Percentiles rank a stretch among this genome's conserved stretches.
Conservation (phyloP, 2,888 invertebrate genomes). For the Phaonia tiefii region DNA sequence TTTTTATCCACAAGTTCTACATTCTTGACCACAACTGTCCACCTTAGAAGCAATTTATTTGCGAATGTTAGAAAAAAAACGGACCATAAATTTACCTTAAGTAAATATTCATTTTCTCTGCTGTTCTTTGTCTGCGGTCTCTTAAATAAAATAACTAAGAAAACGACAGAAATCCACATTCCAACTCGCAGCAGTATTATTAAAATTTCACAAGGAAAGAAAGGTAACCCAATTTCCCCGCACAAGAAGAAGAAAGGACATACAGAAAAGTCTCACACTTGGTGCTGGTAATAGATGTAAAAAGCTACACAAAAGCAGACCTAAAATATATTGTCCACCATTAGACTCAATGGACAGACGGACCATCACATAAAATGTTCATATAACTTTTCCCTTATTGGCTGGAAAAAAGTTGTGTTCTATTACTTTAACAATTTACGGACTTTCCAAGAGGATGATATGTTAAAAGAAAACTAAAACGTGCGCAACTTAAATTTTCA, state of each 20-base stretch:
- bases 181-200: neutral
- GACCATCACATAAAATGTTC: neutral
- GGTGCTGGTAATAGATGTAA: too few species aligned
- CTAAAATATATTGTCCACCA: slow-evolving; percentile 54
- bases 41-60: slow-evolving; percentile 1
- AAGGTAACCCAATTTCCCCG: slow-evolving; percentile 1
- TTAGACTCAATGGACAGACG: slow-evolving; percentile 36
- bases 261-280: too few species aligned
- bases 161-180: neutral
- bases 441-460: slow-evolving; percentile 10
- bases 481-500: slow-evolving; percentile 20
- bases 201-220: neutral
- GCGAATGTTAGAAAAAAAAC: slow-evolving; percentile 5
- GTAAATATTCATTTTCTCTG: slow-evolving; percentile 56
- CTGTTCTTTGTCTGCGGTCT: too few species aligned
- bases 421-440: slow-evolving; percentile 38
- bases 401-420: slow-evolving; percentile 16
- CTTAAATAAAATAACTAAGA: neutral
- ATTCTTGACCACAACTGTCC: neutral
- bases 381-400: neutral
- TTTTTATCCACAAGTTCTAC: too few species aligned
- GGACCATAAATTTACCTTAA: slow-evolving; percentile 54
- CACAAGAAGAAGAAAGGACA: slow-evolving; percentile 16
- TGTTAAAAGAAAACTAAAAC: neutral
- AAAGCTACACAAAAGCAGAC: neutral